phyloP scores from a whole-genome alignment of 2,888 invertebrate species.

The Parapristionchus giblindavisi region DNA sequence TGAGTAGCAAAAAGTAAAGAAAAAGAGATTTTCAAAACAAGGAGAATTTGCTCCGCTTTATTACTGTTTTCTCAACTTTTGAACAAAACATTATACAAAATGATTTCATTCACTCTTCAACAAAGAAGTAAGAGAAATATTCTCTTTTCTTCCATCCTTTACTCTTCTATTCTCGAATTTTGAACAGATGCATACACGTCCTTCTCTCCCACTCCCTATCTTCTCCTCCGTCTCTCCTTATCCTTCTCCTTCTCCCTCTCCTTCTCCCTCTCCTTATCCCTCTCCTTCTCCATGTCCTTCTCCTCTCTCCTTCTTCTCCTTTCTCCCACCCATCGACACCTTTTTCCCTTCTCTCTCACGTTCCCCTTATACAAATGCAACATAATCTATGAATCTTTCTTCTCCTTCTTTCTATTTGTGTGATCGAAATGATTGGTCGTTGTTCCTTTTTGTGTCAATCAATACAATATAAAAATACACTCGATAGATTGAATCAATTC shows the following conservation, averaged over 20 bases:
- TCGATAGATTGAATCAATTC: too few species aligned
- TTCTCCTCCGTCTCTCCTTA: not conserved
- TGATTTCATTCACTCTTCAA: not conserved
- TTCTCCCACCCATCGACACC: not conserved
- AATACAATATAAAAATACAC: too few species aligned
- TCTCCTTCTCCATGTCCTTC: constrained; percentile 13
- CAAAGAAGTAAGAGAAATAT: not conserved
- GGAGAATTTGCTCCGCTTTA: not conserved
- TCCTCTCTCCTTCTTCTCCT: not conserved
- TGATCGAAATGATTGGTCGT: too few species aligned
- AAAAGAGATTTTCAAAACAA: too few species aligned
- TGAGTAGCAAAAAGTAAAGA: too few species aligned
- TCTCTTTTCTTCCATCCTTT: not conserved
- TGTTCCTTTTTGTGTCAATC: too few species aligned
- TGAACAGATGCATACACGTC: not conserved
- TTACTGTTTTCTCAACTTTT: not conserved
- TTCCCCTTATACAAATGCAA: too few species aligned
- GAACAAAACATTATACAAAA: not conserved
- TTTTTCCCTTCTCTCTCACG: not conserved
- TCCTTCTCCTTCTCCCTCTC: too few species aligned
- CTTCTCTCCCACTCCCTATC: not conserved
- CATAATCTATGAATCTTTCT: too few species aligned
- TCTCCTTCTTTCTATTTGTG: too few species aligned
- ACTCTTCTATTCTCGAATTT: not conserved
- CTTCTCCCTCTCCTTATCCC: not conserved